Base-by-base conservation (phyloP, 2,113 vertebrate genomes). In the Athene noctua region DNA sequence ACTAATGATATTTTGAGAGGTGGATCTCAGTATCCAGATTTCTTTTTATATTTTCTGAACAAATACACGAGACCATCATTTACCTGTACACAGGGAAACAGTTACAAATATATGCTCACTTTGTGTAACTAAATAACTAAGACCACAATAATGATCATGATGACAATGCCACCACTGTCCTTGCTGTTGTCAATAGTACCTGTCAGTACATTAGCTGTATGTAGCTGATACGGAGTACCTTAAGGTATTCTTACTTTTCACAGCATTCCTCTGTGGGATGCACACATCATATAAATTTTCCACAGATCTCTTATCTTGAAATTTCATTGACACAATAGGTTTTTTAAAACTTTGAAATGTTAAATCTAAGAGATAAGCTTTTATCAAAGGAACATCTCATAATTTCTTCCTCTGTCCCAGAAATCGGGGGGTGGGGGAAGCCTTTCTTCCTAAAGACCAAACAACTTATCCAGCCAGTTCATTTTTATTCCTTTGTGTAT, bases 1-100 rank as follows among this genome's bases (percentile, higher is more conserved):
- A 84, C 15, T 81, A 88, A 88, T 78, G 49, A 8, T 91, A 55
- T 92, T 97, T 97, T 72, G 34, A 77, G 74, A 94, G 34, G 22
- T 26, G 27, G 10, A 55, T 80, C 32, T 94, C 21, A 86, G 49
- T 49, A 94, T 65, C 4, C 20, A 66, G 4, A 46, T 90, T 93
- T 89, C 4, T 91, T 90, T 78, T 86, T 25, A n/a, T 68, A 46
- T 87, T 79, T 92, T 83, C 40, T 78, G 66, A 78, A 79, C 22
- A 93, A 91, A 94, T 30, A 27, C 29, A 73, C 10, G 47, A 36
- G 13, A n/a, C 52, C 25, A 1, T 34, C 5, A 70, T 93, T 65
- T 86, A 82, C 14, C 14, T 83, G 20, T 70, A 26, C 38, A 57
- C 17, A 86, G 47, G 47, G 8, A 71, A 94, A 75, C 30, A 22